Evolutionary conservation across 2,888 invertebrate species (phyloP).

Genomic region (Siphlonurus alternatus): DNA sequence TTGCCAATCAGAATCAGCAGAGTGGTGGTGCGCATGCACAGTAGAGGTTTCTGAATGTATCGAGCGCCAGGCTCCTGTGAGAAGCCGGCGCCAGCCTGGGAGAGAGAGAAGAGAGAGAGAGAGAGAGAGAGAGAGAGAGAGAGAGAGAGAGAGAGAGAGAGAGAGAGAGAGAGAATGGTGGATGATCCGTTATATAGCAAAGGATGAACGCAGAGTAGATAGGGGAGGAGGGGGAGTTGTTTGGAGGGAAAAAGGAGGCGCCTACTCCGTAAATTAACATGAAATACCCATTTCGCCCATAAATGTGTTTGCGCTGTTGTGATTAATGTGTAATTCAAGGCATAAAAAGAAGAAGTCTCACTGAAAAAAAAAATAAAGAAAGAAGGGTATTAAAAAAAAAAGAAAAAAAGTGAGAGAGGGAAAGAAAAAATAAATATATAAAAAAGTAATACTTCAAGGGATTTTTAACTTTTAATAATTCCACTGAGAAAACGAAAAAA

Average conservation of each 20-base stretch:
- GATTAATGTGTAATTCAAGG: conserved; percentile 6
- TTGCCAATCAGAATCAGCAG: background rate
- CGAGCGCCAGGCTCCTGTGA: background rate
- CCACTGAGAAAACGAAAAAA: background rate
- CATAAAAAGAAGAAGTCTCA: background rate
- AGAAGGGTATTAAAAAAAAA: background rate
- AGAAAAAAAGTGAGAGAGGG: background rate
- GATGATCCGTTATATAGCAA: background rate
- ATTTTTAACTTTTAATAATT: conserved; percentile 1
- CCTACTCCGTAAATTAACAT: conserved; percentile 12
- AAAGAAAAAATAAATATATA: background rate
- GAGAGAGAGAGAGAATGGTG: background rate
- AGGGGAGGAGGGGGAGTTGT: background rate
- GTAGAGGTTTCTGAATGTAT: background rate
- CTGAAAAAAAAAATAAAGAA: background rate
- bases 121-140: background rate
- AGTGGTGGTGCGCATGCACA: background rate
- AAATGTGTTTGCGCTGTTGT: conserved; percentile 17
- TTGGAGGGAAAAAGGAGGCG: background rate
- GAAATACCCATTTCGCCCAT: conserved; percentile 17
- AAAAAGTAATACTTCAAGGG: background rate
- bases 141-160: background rate
- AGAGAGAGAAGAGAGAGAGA: background rate
- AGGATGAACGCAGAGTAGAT: background rate
- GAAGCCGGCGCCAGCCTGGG: background rate